phyloP scores from a whole-genome alignment of 2,113 vertebrate species.

The Bungarus multicinctus region DNA sequence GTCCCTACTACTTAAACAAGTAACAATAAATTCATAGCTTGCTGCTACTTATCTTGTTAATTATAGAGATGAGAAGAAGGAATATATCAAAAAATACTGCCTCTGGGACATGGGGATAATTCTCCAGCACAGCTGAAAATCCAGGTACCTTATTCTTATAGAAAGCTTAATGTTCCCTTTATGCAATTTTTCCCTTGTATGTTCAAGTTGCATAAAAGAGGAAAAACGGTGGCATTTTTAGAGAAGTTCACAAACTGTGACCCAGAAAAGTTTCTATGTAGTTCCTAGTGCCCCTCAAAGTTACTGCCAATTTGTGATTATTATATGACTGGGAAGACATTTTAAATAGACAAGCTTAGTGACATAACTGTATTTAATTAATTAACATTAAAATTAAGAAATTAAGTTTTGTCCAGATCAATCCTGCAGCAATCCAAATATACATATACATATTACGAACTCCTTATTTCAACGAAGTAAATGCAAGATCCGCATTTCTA shows the following conservation, averaged over 20 bases:
- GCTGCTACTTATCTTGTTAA: background rate
- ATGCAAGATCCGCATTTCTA: background rate
- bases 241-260: background rate
- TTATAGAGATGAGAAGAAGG: background rate
- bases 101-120: background rate
- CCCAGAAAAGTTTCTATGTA: background rate
- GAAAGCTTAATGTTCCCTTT: background rate
- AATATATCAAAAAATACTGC: background rate
- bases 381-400: background rate
- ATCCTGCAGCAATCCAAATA: background rate
- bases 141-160: background rate
- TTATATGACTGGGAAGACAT: background rate
- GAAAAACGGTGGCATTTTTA: background rate
- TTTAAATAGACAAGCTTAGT: background rate
- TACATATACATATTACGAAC: background rate
- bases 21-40: background rate
- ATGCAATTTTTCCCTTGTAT: background rate
- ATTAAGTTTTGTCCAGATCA: background rate
- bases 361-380: background rate
- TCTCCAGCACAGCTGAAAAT: background rate
- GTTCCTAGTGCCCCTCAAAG: background rate
- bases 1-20: background rate
- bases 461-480: background rate
- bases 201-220: background rate
- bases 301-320: background rate